Evolutionary conservation across 92 coral and sea anemone species (phyloP).

Genomic region (Nematostella vectensis): DNA sequence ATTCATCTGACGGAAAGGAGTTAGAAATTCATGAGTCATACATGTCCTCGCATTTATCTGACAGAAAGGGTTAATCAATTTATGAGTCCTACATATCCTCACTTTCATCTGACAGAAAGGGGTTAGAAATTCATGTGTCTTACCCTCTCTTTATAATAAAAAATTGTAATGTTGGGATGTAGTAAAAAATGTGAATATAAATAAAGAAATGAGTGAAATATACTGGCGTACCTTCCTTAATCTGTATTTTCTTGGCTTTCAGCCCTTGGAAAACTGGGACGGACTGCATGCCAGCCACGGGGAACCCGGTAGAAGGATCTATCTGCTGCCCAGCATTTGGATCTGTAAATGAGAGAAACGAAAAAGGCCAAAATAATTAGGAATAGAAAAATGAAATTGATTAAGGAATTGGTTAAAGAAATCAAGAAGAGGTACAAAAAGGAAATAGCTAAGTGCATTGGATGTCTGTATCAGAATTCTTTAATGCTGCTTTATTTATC

Average conservation of each 20-base stretch:
- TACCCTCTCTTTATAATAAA: slow-evolving; percentile 10
- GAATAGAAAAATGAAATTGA: neutral
- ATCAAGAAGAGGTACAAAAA: no score
- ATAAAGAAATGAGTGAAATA: neutral
- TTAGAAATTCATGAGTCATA: slow-evolving; percentile 60
- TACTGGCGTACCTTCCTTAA: slow-evolving; percentile 29
- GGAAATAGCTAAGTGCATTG: no score
- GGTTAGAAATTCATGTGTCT: slow-evolving; percentile 53
- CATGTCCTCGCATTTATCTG: slow-evolving; percentile 85
- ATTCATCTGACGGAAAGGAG: slow-evolving; percentile 44
- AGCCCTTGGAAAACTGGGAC: slow-evolving; percentile 76
- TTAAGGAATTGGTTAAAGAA: neutral
- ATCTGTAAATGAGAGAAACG: neutral
- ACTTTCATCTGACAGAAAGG: slow-evolving; percentile 51
- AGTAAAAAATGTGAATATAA: no score
- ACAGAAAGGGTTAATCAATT: neutral
- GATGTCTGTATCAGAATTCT: no score
- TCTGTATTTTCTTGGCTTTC: slow-evolving; percentile 53
- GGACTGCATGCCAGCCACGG: slow-evolving; percentile 47
- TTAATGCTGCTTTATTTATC: no score
- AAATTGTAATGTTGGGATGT: neutral
- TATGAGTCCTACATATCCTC: slow-evolving; percentile 83
- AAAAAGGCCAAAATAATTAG: no score
- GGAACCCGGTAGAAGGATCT: slow-evolving; percentile 40
- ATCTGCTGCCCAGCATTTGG: slow-evolving; percentile 11